phyloP scores from a whole-genome alignment of 2,888 invertebrate genomes.

The Lithosia quadra region DNA sequence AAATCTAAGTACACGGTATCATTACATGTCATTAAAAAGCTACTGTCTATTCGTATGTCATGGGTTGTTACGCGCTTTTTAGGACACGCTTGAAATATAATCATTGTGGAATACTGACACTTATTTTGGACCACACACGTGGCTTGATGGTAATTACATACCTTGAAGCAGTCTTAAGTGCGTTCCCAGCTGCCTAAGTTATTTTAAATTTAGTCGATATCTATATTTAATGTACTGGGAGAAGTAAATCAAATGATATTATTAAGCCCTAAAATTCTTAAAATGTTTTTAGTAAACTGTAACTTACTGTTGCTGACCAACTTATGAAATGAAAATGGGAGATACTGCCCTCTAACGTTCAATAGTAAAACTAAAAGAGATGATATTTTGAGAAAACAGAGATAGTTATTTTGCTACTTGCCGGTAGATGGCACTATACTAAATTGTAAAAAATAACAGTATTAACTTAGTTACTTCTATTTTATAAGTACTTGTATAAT shows the following conservation, averaged over 20 bases:
- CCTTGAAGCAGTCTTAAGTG: not conserved
- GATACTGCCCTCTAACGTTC: not conserved
- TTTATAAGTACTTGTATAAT: too few relatives aligned
- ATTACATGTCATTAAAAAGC: not conserved
- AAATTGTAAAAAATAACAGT: not conserved
- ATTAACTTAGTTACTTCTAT: too few relatives aligned
- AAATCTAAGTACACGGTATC: not conserved
- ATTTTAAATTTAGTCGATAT: not conserved
- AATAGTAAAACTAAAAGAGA: not conserved
- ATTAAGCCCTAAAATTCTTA: too few relatives aligned
- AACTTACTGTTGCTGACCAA: not conserved
- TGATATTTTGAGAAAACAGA: too few relatives aligned
- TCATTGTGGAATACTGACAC: not conserved
- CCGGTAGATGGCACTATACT: not conserved
- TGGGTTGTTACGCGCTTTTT: conserved; percentile 12
- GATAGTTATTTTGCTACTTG: not conserved
- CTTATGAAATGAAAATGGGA: too few relatives aligned
- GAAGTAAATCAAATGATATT: too few relatives aligned
- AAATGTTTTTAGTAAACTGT: too few relatives aligned
- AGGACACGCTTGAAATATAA: conserved; percentile 2
- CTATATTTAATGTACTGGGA: too few relatives aligned
- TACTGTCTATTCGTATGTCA: not conserved
- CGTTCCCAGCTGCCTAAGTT: not conserved
- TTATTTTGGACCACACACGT: conserved; percentile 9
- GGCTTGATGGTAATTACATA: not conserved